These are phyloP conservation scores for Dusona sp. DNA, from an alignment of 2,888 invertebrate species.

Conservation along the genomic window DNA sequence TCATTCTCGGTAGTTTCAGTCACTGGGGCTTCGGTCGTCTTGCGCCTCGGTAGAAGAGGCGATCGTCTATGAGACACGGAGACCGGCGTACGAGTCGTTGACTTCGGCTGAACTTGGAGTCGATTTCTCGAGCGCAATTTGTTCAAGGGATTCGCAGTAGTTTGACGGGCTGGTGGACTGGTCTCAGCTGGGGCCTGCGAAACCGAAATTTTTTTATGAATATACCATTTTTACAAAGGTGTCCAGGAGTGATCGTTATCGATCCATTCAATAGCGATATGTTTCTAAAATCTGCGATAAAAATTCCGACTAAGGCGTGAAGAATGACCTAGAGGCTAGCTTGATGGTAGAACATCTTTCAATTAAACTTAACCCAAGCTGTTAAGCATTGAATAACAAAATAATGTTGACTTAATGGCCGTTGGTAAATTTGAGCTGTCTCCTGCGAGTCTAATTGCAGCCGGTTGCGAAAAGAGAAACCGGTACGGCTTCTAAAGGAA, in stretches of 20 bases:
- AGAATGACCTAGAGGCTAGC: not conserved
- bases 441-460: not conserved
- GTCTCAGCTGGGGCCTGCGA: constrained; percentile 81
- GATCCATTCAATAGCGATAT: not conserved
- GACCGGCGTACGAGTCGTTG: constrained; percentile 79
- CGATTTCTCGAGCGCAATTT: constrained; percentile 84
- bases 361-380: not conserved
- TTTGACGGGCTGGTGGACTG: constrained; percentile 76
- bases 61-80: constrained; percentile 79
- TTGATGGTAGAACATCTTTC: not conserved
- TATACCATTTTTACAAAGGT: not conserved
- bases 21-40: constrained; percentile 79
- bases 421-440: constrained; percentile 9
- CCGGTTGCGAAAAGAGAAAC: constrained; percentile 50
- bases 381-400: not conserved
- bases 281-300: too few relatives aligned
- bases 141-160: constrained; percentile 83
- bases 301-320: not conserved
- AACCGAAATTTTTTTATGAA: not conserved
- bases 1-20: constrained; percentile 72
- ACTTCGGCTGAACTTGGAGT: constrained; percentile 83
- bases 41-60: constrained; percentile 80
- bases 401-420: not conserved
- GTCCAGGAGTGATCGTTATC: not conserved
- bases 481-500: constrained; percentile 21